Base-by-base conservation (phyloP, 2,888 invertebrate genomes). In the Plebejus argus region DNA sequence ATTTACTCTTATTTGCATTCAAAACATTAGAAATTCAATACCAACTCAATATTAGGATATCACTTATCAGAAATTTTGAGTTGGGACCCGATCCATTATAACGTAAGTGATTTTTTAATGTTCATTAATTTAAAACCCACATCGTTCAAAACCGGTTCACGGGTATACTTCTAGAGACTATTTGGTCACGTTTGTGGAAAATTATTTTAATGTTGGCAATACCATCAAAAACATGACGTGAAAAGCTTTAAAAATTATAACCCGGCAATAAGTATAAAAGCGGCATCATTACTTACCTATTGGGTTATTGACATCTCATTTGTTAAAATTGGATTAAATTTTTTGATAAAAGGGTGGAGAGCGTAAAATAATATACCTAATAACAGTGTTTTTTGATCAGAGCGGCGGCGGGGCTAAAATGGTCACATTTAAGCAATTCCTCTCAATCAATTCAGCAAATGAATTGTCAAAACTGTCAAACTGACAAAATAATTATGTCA, bases 41-140 rank as follows among this genome's bases (percentile, higher is more conserved):
- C 66, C 66, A 28, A 66, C 66, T 15, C 28, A 28, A 28, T 33
- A 66, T 66, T 66, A 66, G 66, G 28, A 28, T 28, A 66, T n/a
- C n/a, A n/a, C n/a, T n/a, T n/a, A n/a, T 66, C 28, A 28, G 66
- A 66, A 66, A 58, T 1, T 28, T 66, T 6, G 61, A 23, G 61
- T 3, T 61, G 58, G 20, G n/a, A 15, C 66, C 5, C 66, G 66
- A 66, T 66, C 66, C 66, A 66, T 66, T 66, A 66, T 33, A 66
- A 33, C 12, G 20, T 66, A 66, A 66, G 66, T 66, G 66, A 33
- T 66, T 66, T 66, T 66, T 66, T 66, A 66, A 66, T 66, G 66
- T 66, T 28, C 28, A 66, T 33, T n/a, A n/a, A n/a, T 66, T 61
- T 66, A 23, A 66, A 66, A 66, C 66, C 28, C 66, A 33, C 66